Evolutionary conservation across 2,888 invertebrate genomes (phyloP).

Genomic region (Heliconius cydno): DNA sequence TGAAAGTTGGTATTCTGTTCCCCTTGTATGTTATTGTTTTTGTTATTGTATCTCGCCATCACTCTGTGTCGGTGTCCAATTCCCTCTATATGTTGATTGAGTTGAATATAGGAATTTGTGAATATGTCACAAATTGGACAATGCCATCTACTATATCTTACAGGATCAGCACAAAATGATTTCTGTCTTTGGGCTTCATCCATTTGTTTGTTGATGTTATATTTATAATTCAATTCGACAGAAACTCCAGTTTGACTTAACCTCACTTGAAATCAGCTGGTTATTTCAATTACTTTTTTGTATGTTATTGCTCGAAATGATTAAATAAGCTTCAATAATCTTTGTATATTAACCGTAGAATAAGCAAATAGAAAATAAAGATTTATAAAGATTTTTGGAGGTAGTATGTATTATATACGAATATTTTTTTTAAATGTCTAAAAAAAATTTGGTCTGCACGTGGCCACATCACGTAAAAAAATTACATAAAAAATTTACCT

Average conservation of each 20-base stretch:
- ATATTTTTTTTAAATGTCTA: neutral
- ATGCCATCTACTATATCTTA: constrained; percentile 64
- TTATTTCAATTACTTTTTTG: neutral
- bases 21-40: constrained; percentile 50
- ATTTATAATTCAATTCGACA: neutral
- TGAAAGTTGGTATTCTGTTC: constrained; percentile 57
- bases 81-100: constrained; percentile 75
- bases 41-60: constrained; percentile 56
- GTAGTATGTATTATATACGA: neutral
- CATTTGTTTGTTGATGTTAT: constrained; percentile 43
- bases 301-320: neutral
- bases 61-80: constrained; percentile 69
- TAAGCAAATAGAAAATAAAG: neutral
- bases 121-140: constrained; percentile 67
- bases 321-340: neutral
- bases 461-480: neutral
- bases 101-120: constrained; percentile 76
- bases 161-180: constrained; percentile 38
- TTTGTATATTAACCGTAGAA: neutral
- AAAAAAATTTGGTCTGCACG: neutral
- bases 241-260: neutral
- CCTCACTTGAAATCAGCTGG: neutral
- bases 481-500: no score
- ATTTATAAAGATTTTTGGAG: neutral
- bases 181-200: constrained; percentile 53